Conservation (phyloP, 2,888 invertebrate species). For the Heteropelma amictum region DNA sequence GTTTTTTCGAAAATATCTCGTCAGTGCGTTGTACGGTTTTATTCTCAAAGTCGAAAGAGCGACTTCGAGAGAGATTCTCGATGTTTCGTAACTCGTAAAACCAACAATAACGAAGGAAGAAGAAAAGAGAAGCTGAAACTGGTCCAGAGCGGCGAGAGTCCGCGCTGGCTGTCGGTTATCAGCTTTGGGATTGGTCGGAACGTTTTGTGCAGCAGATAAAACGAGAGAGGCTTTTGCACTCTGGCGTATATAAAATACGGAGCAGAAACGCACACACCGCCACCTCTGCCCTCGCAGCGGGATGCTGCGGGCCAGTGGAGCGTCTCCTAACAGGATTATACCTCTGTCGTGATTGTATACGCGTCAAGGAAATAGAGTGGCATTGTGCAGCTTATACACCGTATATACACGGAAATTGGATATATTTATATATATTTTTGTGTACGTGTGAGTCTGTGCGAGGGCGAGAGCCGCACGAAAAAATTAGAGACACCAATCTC, state of each 20-base stretch:
- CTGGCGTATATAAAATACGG: slow-evolving; percentile 25
- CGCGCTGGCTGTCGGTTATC: slow-evolving; percentile 47
- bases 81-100: not conserved
- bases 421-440: no score
- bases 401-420: slow-evolving; percentile 38
- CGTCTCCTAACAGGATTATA: slow-evolving; percentile 75
- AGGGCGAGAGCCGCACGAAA: slow-evolving; percentile 42
- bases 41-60: no score
- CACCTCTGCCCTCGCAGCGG: slow-evolving; percentile 67
- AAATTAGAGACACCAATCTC: slow-evolving; percentile 70
- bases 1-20: no score
- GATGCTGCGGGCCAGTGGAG: slow-evolving; percentile 71
- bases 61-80: no score
- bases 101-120: not conserved
- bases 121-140: slow-evolving; percentile 15
- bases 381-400: slow-evolving; percentile 65
- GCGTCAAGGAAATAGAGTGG: slow-evolving; percentile 76
- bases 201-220: slow-evolving; percentile 20
- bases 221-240: slow-evolving; percentile 22
- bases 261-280: slow-evolving; percentile 32
- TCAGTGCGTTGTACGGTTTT: not conserved
- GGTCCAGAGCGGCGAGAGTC: slow-evolving; percentile 26
- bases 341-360: slow-evolving; percentile 74
- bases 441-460: no score
- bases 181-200: slow-evolving; percentile 38